Percentiles rank a stretch among this genome's conserved stretches.
Evolutionary conservation across 2,888 invertebrate genomes (phyloP).

Genomic region (Nasonovia ribisnigri): DNA sequence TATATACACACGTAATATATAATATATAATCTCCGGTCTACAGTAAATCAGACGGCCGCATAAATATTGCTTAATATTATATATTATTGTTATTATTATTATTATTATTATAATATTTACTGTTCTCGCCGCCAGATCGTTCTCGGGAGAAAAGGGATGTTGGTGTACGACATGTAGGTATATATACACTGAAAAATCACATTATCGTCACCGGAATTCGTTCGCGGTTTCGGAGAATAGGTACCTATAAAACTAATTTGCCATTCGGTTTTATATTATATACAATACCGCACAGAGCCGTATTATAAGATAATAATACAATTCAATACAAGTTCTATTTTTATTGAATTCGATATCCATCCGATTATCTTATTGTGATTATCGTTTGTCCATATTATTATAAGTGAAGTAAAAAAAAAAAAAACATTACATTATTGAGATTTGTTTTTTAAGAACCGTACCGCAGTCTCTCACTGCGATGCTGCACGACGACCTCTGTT

Average conservation of each 20-base stretch:
- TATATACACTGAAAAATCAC: background rate
- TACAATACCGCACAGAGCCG: background rate
- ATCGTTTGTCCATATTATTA: background rate
- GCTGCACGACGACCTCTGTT: background rate
- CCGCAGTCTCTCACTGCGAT: background rate
- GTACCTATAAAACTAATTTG: background rate
- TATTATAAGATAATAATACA: background rate
- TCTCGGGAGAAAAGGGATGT: background rate
- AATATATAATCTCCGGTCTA: background rate
- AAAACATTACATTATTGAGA: background rate
- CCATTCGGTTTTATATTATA: background rate
- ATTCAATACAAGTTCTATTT: background rate
- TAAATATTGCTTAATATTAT: background rate
- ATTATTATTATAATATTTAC: too few species aligned
- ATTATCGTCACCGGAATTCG: background rate
- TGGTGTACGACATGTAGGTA: too few species aligned
- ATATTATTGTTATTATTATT: too few species aligned
- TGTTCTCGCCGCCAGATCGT: background rate
- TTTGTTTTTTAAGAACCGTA: background rate
- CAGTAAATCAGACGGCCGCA: background rate
- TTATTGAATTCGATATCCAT: conserved; percentile 1
- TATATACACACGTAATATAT: background rate
- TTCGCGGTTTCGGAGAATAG: background rate
- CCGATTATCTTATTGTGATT: background rate
- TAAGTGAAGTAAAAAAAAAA: background rate